Base-by-base conservation (phyloP, 2,797 vertebrate species). In the Varecia variegata region DNA sequence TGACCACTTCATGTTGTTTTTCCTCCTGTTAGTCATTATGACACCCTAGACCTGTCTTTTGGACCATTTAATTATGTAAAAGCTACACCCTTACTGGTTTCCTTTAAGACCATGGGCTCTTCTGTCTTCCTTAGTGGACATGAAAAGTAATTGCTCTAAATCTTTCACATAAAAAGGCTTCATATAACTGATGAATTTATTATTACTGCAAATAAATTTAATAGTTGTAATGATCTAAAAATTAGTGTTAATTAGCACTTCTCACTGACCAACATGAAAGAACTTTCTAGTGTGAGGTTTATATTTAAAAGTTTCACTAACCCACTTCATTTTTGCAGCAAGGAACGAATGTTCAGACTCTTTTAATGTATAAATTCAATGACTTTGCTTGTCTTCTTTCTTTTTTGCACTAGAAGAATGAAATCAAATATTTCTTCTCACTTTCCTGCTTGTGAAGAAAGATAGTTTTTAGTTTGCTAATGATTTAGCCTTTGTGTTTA, bases 171-270 rank as follows among this genome's bases (percentile, higher is more conserved):
- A 60, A 90, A 77, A 90, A 82, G 18, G 21, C 70, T 88, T 95
- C 58, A 38, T 35, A 45, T 52, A 90, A 74, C 70, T 86, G 56
- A 86, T 68, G 45, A 81, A 87, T 86, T 94, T 71, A 82, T 94
- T 95, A 95, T 71, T 94, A 94, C 67, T 74, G 47, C 43, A 97
- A 96, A 95, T 90, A 96, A 95, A 95, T 94, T 81, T 90, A 97
- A 76, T 85, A 77, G 43, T 76, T 77, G 30, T 67, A 77, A 90
- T 93, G 27, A 94, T 94, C 82, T 93, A 47, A 86, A 88, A 93
- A 76, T 58, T 62, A 90, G 40, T 81, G 30, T 80, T 84, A 81
- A 95, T 80, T 93, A 84, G 50, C 47, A 81, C 52, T 94, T 79
- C 65, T 93, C 70, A 76, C 38, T 71, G 60, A 58, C 32, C 76